Percentiles rank a stretch among this genome's conserved stretches.
Conservation (phyloP, 2,113 vertebrate species). For the Phrynosoma platyrhinos region DNA sequence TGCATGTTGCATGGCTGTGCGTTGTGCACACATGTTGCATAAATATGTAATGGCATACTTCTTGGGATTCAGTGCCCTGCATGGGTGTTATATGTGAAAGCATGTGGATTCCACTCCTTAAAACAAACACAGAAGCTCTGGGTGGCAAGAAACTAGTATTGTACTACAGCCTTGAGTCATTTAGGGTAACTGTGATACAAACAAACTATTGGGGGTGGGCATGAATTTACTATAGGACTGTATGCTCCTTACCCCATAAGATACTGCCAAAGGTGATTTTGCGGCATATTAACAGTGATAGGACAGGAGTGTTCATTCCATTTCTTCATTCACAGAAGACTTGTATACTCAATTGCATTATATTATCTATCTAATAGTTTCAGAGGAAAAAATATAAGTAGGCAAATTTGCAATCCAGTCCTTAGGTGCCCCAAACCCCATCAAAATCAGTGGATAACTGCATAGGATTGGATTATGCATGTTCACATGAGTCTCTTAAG, state of each 20-base stretch:
- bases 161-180: background rate
- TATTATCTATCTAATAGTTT: background rate
- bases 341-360: background rate
- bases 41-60: background rate
- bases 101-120: slow-evolving; percentile 9
- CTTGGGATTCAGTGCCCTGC: slow-evolving; percentile 20
- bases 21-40: slow-evolving; percentile 24
- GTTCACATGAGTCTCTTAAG: background rate
- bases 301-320: background rate
- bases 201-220: background rate
- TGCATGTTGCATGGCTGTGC: slow-evolving; percentile 35
- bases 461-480: background rate
- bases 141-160: background rate
- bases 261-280: background rate
- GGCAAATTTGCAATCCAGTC: background rate
- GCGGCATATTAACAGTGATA: background rate
- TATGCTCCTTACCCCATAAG: background rate
- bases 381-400: background rate
- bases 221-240: background rate
- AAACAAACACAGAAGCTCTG: background rate
- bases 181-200: background rate
- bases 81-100: slow-evolving; percentile 25
- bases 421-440: background rate
- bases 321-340: slow-evolving; percentile 11
- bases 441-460: background rate